phyloP scores from a whole-genome alignment of 2,888 invertebrate species.

The Trissolcus japonicus region DNA sequence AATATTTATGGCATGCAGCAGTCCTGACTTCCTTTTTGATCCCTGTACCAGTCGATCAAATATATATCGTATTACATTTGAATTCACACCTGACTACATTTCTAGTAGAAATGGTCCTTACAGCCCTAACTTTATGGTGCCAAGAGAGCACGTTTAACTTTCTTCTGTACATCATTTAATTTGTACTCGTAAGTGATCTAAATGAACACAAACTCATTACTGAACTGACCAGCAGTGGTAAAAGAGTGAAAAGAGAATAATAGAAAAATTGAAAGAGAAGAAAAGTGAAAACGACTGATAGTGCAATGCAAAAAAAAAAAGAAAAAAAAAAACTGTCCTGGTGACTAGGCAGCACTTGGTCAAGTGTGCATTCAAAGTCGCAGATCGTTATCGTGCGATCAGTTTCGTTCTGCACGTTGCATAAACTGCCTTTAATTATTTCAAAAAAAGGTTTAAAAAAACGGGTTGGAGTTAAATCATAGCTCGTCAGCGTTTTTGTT shows the following conservation, averaged over 20 bases:
- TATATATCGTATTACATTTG: conserved; percentile 35
- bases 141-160: conserved; percentile 11
- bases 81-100: conserved; percentile 58
- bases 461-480: not conserved
- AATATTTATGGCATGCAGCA: conserved; percentile 51
- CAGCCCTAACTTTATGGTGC: conserved; percentile 66
- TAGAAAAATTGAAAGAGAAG: conserved; percentile 50
- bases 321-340: not conserved
- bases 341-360: conserved; percentile 51
- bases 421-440: not conserved
- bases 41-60: conserved; percentile 4
- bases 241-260: conserved; percentile 47
- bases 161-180: conserved; percentile 3
- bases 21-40: conserved; percentile 26
- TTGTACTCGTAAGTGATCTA: no score
- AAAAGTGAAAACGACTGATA: conserved; percentile 33
- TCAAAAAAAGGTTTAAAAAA: conserved; percentile 9
- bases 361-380: conserved; percentile 57
- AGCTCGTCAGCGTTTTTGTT: no score
- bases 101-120: conserved; percentile 72
- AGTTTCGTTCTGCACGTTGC: not conserved
- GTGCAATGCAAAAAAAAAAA: conserved; percentile 34
- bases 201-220: no score
- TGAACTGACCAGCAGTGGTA: conserved; percentile 8
- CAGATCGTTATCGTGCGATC: not conserved